Base-by-base conservation (phyloP, 1,140 invertebrate genomes). In the Oncopodura yosiiana region DNA sequence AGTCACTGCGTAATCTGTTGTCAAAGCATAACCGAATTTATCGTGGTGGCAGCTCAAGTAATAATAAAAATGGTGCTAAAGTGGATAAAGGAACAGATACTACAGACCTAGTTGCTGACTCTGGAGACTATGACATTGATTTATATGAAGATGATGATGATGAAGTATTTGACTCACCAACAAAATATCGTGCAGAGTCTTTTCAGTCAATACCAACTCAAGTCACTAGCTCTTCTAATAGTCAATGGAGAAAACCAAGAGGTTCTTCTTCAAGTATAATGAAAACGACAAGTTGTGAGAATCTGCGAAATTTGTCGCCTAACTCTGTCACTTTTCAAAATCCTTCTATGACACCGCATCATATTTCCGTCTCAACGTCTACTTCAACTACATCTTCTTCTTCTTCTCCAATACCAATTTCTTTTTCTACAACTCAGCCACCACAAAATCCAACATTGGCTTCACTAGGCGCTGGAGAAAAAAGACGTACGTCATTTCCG, bases 1-100 rank as follows among this genome's bases (percentile, higher is more conserved):
- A 79, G 66, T 78, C 76, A 0, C 59, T 80, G 26, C 66, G 77
- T 59, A 76, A 77, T 60, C 63, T 79, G 19, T 45, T 63, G 3
- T 44, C 46, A 9, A 63, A 59, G 49, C 36, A 50, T 3, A 60
- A 55, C 18, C 19, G 60, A 29, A 54, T 56, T 14, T 39, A n/a
- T n/a, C n/a, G n/a, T n/a, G n/a, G n/a, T n/a, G n/a, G n/a, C n/a
- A n/a, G 42, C 23, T 12, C 12, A 21, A 21, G 37, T 16, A 41
- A 44, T 42, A 26, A n/a, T 4, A 46, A 16, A 18, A 55, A 30
- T 21, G 38, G 1, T 30, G 12, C n/a, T 4, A 58, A 49, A 51
- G 41, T 51, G 16, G 46, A 63, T 36, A 61, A 61, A 34, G 59
- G 45, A n/a, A 58, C 37, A 11, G 51, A 46, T 38, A 56, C 53